Evolutionary conservation across 1,140 invertebrate species (phyloP).

Genomic region (Sycobia sp.): DNA sequence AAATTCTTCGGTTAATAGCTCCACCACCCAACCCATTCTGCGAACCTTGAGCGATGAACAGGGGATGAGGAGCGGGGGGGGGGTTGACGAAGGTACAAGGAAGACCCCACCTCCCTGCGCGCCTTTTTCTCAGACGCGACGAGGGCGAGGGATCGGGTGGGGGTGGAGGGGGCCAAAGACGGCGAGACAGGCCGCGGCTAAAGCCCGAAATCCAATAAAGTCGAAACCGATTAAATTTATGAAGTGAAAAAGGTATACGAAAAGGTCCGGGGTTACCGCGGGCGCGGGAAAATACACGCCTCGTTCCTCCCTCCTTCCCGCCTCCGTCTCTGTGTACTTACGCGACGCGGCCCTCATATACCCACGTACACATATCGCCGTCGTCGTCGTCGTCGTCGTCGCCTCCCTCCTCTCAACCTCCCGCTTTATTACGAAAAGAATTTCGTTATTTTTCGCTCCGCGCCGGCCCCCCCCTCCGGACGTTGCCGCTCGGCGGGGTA

Average conservation of each 20-base stretch:
- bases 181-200: constrained; percentile 25
- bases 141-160: too few relatives aligned
- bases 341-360: too few relatives aligned
- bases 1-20: constrained; percentile 57
- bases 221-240: constrained; percentile 59
- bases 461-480: too few relatives aligned
- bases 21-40: too few relatives aligned
- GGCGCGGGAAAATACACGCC: not conserved
- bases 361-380: too few relatives aligned
- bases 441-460: constrained; percentile 31
- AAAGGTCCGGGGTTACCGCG: constrained; percentile 35
- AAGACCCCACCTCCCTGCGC: constrained; percentile 19
- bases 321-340: not conserved
- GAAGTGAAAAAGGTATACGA: constrained; percentile 54
- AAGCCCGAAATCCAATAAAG: constrained; percentile 55
- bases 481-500: not conserved
- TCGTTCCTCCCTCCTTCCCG: not conserved
- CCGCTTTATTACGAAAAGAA: constrained; percentile 30
- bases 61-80: not conserved
- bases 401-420: too few relatives aligned
- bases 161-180: constrained; percentile 4
- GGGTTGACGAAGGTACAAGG: constrained; percentile 17
- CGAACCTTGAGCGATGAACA: too few relatives aligned
- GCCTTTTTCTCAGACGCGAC: not conserved
- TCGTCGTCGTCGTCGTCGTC: too few relatives aligned